Base-by-base conservation (phyloP, 2,113 vertebrate genomes). In the Nibea albiflora region DNA sequence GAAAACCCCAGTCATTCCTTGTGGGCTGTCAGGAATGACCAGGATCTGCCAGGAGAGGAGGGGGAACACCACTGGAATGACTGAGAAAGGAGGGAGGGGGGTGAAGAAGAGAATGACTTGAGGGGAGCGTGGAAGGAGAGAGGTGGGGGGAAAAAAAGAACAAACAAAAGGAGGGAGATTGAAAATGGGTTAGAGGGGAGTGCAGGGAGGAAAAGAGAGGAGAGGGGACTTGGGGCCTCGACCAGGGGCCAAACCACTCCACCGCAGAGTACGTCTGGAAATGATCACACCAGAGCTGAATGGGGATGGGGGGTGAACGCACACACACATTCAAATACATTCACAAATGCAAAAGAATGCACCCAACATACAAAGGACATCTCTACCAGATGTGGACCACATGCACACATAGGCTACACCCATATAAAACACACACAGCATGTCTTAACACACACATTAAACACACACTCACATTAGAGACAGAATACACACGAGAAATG, bases 1-100 rank as follows among this genome's bases (percentile, higher is more conserved):
- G 86, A 92, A 92, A 93, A 81, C 73, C 83, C 89, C 90, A 88
- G 39, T 78, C 86, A 28, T 84, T 85, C 65, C 61, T 80, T 80
- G 64, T 88, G 75, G 88, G 75, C 56, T 92, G 84, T 82, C 83
- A 89, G 90, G 93, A 94, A 93, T 92, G 90, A 85, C 81, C 63
- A 19, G 82, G 89, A 87, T 70, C 71, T 89, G 90, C 88, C 90
- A 92, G 88, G 77, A 90, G 80, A 84, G 84, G 76, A 61, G 75
- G 89, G 71, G 80, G 75, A 73, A 71, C 75, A 61, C 81, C 66
- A 16, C 74, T 84, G 81, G 73, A 88, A 76, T 77, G 64, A 60
- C 8, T 9, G 46, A 63, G 58, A 56, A 75, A 65, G 17, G 35
- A 79, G 12, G 10, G 35, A 60, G 8, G 53, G 54, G 57, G 62